Conservation (phyloP, 2,888 invertebrate genomes). For the Habrosyne pyritoides region DNA sequence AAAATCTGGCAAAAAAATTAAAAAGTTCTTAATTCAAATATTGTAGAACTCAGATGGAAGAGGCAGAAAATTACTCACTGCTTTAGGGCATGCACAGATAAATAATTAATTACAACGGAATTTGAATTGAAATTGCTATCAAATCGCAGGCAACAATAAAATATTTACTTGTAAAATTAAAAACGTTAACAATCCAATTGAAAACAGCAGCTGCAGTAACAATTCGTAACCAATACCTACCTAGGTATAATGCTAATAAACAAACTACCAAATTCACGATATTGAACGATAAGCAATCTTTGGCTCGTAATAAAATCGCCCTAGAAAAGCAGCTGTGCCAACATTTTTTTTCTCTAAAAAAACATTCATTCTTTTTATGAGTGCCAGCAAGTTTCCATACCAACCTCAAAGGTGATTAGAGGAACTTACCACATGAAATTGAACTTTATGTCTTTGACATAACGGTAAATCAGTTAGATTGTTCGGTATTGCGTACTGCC, state of each 20-base stretch:
- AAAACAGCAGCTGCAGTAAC: neutral
- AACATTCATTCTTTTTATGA: conserved; percentile 51
- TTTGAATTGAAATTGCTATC: neutral
- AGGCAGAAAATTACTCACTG: too few relatives aligned
- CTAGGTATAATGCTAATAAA: neutral
- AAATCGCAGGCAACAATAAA: neutral
- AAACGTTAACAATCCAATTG: neutral
- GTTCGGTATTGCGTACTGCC: conserved; percentile 34
- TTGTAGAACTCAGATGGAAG: too few relatives aligned
- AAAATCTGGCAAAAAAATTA: too few relatives aligned
- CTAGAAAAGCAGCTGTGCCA: conserved; percentile 61
- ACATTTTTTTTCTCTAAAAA: conserved; percentile 52
- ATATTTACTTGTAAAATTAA: neutral
- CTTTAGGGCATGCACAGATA: conserved; percentile 9
- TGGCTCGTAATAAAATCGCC: conserved; percentile 43
- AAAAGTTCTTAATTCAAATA: too few relatives aligned
- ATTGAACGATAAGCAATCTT: neutral
- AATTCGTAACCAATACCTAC: neutral
- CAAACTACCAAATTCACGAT: neutral
- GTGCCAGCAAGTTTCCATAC: conserved; percentile 48
- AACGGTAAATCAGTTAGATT: conserved; percentile 31
- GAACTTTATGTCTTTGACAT: conserved; percentile 24
- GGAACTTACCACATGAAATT: conserved; percentile 31
- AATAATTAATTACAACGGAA: neutral
- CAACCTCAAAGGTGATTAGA: conserved; percentile 20